These are phyloP conservation scores for Megalops cyprinoides DNA, from an alignment of 2,797 vertebrate genomes.

Conservation along the genomic window DNA sequence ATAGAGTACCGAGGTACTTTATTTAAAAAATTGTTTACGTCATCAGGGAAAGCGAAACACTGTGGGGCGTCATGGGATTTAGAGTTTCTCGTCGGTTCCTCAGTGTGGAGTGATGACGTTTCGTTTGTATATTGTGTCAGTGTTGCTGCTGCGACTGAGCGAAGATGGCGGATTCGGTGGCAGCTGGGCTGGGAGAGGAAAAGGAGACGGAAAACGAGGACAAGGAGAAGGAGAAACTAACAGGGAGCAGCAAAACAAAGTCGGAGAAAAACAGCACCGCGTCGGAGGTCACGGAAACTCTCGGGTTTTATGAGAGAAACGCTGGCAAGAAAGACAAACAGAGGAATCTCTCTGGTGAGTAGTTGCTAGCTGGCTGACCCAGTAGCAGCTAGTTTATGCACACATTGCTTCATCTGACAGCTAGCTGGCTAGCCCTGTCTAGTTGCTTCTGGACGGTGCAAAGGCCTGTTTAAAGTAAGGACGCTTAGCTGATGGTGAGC, in stretches of 20 bases:
- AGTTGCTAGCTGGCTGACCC: constrained; percentile 51
- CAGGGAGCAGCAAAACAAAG: constrained; percentile 28
- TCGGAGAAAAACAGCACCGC: constrained; percentile 51
- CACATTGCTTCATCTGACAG: constrained; percentile 26
- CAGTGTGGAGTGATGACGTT: background rate
- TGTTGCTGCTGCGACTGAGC: constrained; percentile 51
- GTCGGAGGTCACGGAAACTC: constrained; percentile 76
- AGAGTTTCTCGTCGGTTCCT: constrained; percentile 24
- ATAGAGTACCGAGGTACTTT: too few species aligned
- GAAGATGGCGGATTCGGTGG: constrained; percentile 79
- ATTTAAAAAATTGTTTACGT: too few species aligned
- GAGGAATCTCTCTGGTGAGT: constrained; percentile 85
- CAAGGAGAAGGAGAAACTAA: constrained; percentile 59
- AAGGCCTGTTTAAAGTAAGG: background rate
- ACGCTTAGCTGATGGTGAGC: background rate
- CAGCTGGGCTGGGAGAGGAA: constrained; percentile 70
- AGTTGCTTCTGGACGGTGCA: background rate
- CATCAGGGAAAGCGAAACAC: background rate
- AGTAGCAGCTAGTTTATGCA: constrained; percentile 15
- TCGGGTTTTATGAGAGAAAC: constrained; percentile 83
- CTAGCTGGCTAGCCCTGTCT: background rate
- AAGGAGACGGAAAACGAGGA: constrained; percentile 71
- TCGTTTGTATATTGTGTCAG: constrained; percentile 61
- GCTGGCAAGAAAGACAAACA: constrained; percentile 72
- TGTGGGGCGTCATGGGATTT: constrained; percentile 36